Base-by-base conservation (phyloP, 2,797 vertebrate species). In the Mionectes olivaceus region DNA sequence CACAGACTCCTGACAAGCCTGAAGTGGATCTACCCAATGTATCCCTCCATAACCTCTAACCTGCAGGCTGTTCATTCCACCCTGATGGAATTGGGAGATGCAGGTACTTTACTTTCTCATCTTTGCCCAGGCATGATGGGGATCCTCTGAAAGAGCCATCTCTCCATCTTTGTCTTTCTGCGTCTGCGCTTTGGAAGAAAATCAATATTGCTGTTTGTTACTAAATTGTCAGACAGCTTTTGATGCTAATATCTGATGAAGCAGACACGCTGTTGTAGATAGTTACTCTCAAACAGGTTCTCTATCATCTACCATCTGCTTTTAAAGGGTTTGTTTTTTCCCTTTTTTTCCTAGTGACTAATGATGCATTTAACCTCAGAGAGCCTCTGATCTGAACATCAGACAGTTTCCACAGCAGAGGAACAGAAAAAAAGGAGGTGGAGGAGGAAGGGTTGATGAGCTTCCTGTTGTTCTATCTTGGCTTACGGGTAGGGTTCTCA, bases 231-330 rank as follows among this genome's bases (percentile, higher is more conserved):
- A 92, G 89, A 83, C 80, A 84, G 89, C 83, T 96, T 97, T 88
- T 97, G 96, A 97, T 95, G 89, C 83, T 95, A 96, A 96, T 96
- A 96, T 96, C 90, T 92, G 90, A 92, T 92, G 94, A 95, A 95
- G 82, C 91, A 90, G 94, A 84, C 76, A 76, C 7, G 76, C 91
- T 86, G 61, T 44, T 89, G 65, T 68, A 90, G 96, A 88, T 93
- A 77, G 39, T 95, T 93, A 90, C 76, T 81, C 86, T 92, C 76
- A 80, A 64, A 76, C 86, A 89, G 83, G 79, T 89, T 87, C 87
- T 91, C 84, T 94, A 80, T 95, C 93, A 90, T 70, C 71, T 63
- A 63, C 94, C 90, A 93, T 96, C 87, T 94, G 93, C 64, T 90
- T 93, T 83, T 87, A 93, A 87, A 86, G 88, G 73, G 87, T 77